These are phyloP conservation scores for Gouania willdenowi DNA, from an alignment of 2,797 vertebrate genomes.

Conservation along the genomic window DNA sequence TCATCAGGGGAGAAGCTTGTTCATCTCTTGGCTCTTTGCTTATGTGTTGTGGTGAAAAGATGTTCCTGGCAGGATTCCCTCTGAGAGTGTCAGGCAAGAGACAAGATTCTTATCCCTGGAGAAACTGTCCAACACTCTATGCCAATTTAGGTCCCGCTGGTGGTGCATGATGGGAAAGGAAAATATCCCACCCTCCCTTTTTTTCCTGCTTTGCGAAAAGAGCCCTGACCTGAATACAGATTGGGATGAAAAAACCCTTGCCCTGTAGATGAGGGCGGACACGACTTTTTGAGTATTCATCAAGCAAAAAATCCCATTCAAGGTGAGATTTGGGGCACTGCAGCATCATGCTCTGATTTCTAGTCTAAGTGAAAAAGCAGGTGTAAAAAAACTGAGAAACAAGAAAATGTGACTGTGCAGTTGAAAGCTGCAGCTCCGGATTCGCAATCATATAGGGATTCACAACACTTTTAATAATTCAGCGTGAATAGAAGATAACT, in stretches of 20 bases:
- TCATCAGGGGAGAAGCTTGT: constrained; percentile 8
- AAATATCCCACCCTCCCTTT: constrained; percentile 55
- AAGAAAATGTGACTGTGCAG: constrained; percentile 64
- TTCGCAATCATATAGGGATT: constrained; percentile 82
- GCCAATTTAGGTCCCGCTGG: constrained; percentile 70
- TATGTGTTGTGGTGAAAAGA: constrained; percentile 33
- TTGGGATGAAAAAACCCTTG: constrained; percentile 48
- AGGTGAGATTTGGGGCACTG: constrained; percentile 56
- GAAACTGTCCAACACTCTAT: constrained; percentile 60
- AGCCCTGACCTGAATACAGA: constrained; percentile 77
- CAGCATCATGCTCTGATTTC: constrained; percentile 41
- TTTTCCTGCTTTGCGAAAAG: constrained; percentile 40
- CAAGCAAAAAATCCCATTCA: constrained; percentile 44
- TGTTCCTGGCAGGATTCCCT: constrained; percentile 53
- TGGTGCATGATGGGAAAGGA: constrained; percentile 73
- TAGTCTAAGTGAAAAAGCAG: constrained; percentile 30
- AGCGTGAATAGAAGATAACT: constrained; percentile 69
- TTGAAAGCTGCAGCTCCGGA: constrained; percentile 73
- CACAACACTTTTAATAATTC: constrained; percentile 86
- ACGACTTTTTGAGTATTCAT: constrained; percentile 53
- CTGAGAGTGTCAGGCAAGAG: constrained; percentile 48
- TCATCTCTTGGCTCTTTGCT: constrained; percentile 21
- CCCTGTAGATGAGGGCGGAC: constrained; percentile 40
- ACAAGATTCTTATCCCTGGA: constrained; percentile 64
- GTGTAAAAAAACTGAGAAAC: constrained; percentile 43